phyloP scores from a whole-genome alignment of 2,797 vertebrate genomes.

The Myotis pilosus region DNA sequence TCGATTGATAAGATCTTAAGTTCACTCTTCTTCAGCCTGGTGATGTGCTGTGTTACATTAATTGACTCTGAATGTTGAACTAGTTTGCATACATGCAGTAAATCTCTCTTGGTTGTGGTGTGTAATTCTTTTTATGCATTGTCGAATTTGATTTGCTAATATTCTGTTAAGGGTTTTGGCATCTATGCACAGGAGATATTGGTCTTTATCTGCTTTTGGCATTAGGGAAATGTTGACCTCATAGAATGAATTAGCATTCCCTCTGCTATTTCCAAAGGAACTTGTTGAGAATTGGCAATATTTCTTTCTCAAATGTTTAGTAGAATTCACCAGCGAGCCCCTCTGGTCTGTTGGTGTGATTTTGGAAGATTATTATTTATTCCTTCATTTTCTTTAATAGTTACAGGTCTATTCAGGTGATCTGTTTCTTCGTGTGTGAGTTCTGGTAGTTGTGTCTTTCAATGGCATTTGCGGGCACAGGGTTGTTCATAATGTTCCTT shows the following conservation, averaged over 20 bases:
- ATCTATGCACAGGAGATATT: not conserved
- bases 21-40: not conserved
- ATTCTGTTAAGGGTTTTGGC: not conserved
- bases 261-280: not conserved
- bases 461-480: not conserved
- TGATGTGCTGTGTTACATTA: too few relatives aligned
- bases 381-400: not conserved
- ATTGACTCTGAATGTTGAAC: too few relatives aligned
- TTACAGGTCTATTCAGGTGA: not conserved
- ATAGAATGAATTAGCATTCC: not conserved
- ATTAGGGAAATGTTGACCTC: not conserved
- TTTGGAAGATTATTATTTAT: not conserved
- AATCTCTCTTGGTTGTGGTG: not conserved
- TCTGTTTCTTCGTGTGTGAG: not conserved
- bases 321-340: not conserved
- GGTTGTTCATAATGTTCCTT: not conserved
- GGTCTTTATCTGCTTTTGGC: not conserved
- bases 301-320: not conserved
- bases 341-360: not conserved
- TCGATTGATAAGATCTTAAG: not conserved
- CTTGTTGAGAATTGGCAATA: not conserved
- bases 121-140: too few relatives aligned
- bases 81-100: fast-evolving
- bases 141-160: not conserved
- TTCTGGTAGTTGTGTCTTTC: not conserved